Evolutionary conservation across 1,140 invertebrate genomes (phyloP).

Genomic region (Cydia splendana): DNA sequence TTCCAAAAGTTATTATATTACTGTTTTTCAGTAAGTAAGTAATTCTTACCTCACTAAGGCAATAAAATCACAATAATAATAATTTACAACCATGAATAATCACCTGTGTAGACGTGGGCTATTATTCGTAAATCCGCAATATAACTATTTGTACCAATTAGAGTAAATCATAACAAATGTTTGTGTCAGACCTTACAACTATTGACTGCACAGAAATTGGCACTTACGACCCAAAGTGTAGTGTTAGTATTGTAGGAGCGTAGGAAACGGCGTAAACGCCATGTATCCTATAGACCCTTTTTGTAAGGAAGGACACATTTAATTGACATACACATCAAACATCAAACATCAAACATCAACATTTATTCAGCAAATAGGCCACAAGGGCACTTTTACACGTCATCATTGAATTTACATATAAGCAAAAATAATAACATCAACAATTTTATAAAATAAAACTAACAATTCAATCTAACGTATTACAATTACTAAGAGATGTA

Average conservation of each 20-base stretch:
- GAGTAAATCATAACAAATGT: conserved; percentile 1
- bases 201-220: neutral
- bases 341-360: no score
- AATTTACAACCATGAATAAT: conserved; percentile 16
- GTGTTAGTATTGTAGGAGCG: neutral
- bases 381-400: no score
- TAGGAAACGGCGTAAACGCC: neutral
- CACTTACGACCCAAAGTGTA: neutral
- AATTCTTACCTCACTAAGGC: neutral
- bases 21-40: neutral
- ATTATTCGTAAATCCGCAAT: neutral
- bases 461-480: no score
- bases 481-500: no score
- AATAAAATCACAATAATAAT: neutral
- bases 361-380: no score
- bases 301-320: neutral
- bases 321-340: neutral
- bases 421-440: no score
- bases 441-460: no score
- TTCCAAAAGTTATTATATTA: no score
- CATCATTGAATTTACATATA: no score
- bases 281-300: neutral
- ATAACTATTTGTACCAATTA: neutral
- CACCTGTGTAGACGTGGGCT: neutral
- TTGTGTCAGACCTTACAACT: neutral